These are phyloP conservation scores for Sparidentex hasta DNA, from an alignment of 2,797 vertebrate species.

Conservation along the genomic window DNA sequence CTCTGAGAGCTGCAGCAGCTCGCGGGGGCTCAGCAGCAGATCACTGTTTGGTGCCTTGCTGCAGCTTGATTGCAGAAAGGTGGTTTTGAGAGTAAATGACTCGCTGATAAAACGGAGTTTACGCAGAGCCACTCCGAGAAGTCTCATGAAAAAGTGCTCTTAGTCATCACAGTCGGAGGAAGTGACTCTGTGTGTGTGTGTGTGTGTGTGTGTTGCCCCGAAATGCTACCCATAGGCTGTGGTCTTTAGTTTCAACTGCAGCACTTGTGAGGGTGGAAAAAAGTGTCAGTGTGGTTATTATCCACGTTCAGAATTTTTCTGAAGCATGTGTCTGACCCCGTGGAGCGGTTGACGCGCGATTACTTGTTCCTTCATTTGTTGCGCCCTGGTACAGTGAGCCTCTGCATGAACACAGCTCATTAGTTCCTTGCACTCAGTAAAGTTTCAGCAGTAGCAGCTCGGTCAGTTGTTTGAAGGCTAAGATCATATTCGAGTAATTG, in stretches of 20 bases:
- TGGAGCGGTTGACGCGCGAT: not conserved
- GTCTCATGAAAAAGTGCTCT: conserved; percentile 52
- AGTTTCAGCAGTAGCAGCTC: conserved; percentile 35
- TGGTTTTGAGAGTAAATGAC: conserved; percentile 20
- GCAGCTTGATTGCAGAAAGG: not conserved
- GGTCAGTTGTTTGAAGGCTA: conserved; percentile 32
- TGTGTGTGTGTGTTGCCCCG: conserved; percentile 25
- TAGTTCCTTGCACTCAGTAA: conserved; percentile 47
- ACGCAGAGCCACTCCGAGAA: conserved; percentile 28
- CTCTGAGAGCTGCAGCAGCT: not conserved
- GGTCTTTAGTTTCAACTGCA: conserved; percentile 25
- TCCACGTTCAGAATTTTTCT: conserved; percentile 1
- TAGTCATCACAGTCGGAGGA: conserved; percentile 62
- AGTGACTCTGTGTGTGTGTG: conserved; percentile 33
- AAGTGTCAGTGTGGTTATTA: conserved; percentile 26
- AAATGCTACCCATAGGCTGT: conserved; percentile 27
- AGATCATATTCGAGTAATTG: conserved; percentile 43
- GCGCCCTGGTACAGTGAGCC: conserved; percentile 32
- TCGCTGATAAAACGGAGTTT: conserved; percentile 44
- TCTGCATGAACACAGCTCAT: conserved; percentile 55
- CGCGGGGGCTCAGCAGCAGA: conserved; percentile 1
- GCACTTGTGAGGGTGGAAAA: conserved; percentile 24
- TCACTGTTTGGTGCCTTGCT: conserved; percentile 7
- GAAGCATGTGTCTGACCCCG: conserved; percentile 16
- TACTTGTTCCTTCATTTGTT: conserved; percentile 35